These are phyloP conservation scores for Drosophila nannoptera DNA, from an alignment of 1,140 invertebrate species.

Conservation along the genomic window DNA sequence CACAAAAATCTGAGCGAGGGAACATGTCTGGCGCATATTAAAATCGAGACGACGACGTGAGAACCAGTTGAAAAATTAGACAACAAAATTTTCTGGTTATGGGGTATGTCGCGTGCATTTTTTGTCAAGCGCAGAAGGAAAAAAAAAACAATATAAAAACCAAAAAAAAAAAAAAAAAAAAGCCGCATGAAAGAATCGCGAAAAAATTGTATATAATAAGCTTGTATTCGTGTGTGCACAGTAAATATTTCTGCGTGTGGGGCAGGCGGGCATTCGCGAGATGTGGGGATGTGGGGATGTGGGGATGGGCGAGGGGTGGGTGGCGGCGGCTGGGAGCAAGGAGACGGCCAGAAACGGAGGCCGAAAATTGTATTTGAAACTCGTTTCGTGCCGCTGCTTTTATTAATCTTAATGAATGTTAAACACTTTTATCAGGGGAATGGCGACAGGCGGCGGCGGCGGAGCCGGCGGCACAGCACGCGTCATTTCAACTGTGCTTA, in stretches of 20 bases:
- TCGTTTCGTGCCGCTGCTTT: constrained; percentile 59
- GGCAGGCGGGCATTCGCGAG: not conserved
- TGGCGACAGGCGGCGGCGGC: constrained; percentile 21
- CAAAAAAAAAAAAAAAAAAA: constrained; percentile 1
- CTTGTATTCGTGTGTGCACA: constrained; percentile 4
- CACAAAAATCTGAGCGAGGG: constrained; percentile 15
- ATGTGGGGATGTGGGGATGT: too few species aligned
- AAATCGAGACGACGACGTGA: constrained; percentile 27
- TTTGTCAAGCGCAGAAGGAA: constrained; percentile 10
- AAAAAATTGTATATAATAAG: not conserved
- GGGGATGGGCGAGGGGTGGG: too few species aligned
- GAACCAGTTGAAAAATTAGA: constrained; percentile 71
- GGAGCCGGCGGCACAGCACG: constrained; percentile 48
- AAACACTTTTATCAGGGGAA: constrained; percentile 73
- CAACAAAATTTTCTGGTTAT: constrained; percentile 54
- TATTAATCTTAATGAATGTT: constrained; percentile 78
- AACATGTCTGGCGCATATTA: constrained; percentile 57
- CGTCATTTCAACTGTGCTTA: constrained; percentile 63
- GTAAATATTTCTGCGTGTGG: constrained; percentile 40
- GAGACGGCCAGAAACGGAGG: not conserved
- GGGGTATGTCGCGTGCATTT: constrained; percentile 65
- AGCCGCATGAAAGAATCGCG: too few species aligned
- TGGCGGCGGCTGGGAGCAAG: not conserved
- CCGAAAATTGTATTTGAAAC: constrained; percentile 58
- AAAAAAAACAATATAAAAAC: not conserved